These are phyloP conservation scores for Nettapus auritus DNA, from an alignment of 2,113 vertebrate genomes.

Conservation along the genomic window DNA sequence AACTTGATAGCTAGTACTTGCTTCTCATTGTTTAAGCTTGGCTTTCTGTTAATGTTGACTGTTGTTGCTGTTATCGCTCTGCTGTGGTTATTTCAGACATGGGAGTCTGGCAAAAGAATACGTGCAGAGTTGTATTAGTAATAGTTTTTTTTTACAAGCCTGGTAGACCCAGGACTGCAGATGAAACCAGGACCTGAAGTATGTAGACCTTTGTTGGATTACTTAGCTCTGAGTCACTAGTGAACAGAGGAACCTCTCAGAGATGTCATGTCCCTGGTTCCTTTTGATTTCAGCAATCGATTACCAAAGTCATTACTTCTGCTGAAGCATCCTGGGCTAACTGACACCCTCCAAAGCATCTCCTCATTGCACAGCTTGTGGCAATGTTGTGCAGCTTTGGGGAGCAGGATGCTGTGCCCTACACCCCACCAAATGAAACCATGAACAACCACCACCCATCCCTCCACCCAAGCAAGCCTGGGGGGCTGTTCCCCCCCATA, in stretches of 20 bases:
- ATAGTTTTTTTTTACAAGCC: neutral
- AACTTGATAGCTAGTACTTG: neutral
- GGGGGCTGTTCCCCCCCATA: neutral
- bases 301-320: neutral
- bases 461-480: neutral
- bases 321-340: neutral
- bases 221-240: neutral
- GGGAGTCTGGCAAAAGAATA: neutral
- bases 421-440: neutral
- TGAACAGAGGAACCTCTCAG: neutral
- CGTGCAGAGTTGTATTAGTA: neutral
- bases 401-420: neutral
- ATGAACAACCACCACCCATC: neutral
- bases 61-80: neutral
- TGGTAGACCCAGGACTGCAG: neutral
- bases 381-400: neutral
- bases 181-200: neutral
- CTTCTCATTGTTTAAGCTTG: neutral
- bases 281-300: neutral
- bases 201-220: neutral
- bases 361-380: rapidly evolving
- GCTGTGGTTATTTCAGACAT: neutral
- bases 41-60: neutral
- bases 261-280: neutral
- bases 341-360: neutral